These are phyloP conservation scores for Monomorium pharaonis DNA, from an alignment of 1,140 invertebrate species.

Conservation along the genomic window DNA sequence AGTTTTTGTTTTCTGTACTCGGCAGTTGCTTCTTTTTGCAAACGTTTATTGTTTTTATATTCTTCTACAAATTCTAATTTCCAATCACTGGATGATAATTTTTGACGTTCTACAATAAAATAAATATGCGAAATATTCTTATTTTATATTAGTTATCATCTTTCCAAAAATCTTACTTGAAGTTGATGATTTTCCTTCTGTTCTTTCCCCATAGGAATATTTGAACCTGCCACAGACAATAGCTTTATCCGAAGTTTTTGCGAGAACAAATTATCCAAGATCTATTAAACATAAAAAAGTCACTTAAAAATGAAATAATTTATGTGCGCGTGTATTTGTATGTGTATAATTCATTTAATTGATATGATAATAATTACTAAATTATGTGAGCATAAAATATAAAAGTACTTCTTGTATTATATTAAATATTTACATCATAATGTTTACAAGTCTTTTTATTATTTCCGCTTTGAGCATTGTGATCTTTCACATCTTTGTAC, in stretches of 20 bases:
- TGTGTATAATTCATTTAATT: neutral
- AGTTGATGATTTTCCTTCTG: too few species aligned
- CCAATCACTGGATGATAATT: neutral
- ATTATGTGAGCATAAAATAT: neutral
- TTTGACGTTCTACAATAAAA: neutral
- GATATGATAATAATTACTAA: neutral
- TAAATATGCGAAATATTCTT: neutral
- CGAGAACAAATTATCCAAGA: neutral
- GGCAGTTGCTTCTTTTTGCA: neutral
- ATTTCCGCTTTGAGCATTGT: neutral
- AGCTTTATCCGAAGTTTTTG: too few species aligned
- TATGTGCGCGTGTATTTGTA: neutral
- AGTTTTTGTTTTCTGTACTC: neutral
- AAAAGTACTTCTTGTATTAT: neutral
- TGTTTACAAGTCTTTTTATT: neutral
- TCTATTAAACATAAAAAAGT: neutral
- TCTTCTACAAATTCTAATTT: conserved; percentile 9
- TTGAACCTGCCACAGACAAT: too few species aligned
- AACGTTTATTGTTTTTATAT: neutral
- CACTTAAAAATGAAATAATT: neutral
- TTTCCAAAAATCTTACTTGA: too few species aligned
- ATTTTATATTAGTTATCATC: too few species aligned
- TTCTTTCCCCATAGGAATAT: too few species aligned
- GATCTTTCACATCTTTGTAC: neutral
- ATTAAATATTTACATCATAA: neutral